phyloP scores from a whole-genome alignment of 92 coral and sea anemone genomes.

The Meandrina meandrites region DNA sequence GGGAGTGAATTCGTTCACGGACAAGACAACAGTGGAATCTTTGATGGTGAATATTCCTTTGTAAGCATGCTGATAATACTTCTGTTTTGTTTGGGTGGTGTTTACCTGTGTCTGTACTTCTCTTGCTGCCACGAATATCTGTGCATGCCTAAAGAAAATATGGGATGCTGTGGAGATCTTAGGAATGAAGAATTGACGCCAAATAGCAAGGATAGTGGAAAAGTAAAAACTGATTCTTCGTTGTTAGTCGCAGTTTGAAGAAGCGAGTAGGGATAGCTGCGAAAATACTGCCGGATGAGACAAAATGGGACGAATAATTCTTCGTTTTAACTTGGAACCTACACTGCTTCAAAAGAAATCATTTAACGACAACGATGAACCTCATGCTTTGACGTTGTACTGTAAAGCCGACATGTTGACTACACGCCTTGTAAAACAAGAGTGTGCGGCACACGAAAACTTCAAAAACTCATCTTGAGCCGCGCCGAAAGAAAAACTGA shows the following conservation, averaged over 20 bases:
- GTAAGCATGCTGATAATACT: slow-evolving; percentile 8
- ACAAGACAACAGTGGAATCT: not conserved
- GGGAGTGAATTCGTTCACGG: slow-evolving; percentile 5
- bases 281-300: too few species aligned
- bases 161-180: not conserved
- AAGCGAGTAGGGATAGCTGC: not conserved
- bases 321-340: not conserved
- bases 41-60: not conserved
- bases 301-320: not conserved
- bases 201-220: not conserved
- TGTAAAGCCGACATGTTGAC: too few species aligned
- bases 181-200: not conserved
- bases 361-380: too few species aligned
- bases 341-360: too few species aligned
- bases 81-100: slow-evolving; percentile 22
- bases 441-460: too few species aligned
- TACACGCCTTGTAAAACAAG: not conserved
- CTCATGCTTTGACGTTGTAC: too few species aligned
- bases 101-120: slow-evolving; percentile 21
- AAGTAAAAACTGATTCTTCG: not conserved
- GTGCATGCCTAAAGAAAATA: not conserved
- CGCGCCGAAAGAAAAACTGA: not conserved
- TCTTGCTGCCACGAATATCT: slow-evolving; percentile 41
- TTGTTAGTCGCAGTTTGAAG: not conserved
- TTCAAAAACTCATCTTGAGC: not conserved